Evolutionary conservation across 1,140 invertebrate species (phyloP), one percentile per base, ranked within the genome.

Genomic region (Bemisia tabaci): DNA sequence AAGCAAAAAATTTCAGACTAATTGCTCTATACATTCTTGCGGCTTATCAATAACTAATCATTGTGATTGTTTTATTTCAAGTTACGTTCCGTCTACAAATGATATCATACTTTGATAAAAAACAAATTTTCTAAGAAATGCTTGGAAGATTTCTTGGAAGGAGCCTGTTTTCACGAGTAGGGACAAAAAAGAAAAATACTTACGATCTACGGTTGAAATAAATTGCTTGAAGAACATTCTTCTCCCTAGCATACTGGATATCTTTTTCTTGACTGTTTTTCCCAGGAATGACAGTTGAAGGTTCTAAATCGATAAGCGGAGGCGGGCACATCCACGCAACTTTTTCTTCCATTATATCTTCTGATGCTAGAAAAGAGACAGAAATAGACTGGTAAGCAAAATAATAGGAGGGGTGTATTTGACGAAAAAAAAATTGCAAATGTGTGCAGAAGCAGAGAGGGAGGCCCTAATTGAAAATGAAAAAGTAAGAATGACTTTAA

Each of bases 251-350:
- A 68, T 87, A 87, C 76, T 97, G 93, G 65, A 93, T 87, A 62
- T 89, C 85, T 72, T 87, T 91, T 77, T 97, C 92, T 72, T 85
- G 81, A 75, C 93, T 96, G 72, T 89, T 87, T 76, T 83, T 87
- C 12, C 91, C 91, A 61, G 86, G 83, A 11, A 85, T 83, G 21
- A 87, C 77, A 65, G 82, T 76, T 2, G 82, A 79, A 0, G 74
- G 71, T 21, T 84, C 82, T 59, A 84, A 73, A 71, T 91, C 88
- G 67, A 89, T 82, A n/a, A n/a, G n/a, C 12, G 85, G 81, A 65
- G 87, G 81, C 12, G 88, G 81, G 5, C 84, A 76, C 65, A 81
- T 82, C 87, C 91, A 92, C 61, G 77, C 77, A 21, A 82, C 90
- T 77, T 83, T 85, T 71, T 89, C 86, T 77, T 88, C 87, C 88